Percentiles rank a stretch among this genome's conserved stretches.
Evolutionary conservation across 2,888 invertebrate genomes (phyloP).

Genomic region (Micropterix aruncella): DNA sequence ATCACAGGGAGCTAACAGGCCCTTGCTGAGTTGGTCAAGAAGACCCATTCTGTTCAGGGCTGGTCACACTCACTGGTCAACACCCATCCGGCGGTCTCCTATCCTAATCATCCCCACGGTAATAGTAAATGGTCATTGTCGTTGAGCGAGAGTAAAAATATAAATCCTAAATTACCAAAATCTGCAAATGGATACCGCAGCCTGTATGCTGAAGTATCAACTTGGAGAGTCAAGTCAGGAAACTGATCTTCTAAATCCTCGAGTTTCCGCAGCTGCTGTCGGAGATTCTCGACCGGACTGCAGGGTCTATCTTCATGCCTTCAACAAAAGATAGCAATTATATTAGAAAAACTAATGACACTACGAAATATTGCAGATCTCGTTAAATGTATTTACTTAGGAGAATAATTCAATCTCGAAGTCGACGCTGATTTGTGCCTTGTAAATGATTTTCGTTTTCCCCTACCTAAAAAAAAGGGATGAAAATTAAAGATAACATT

Average conservation of each 20-base stretch:
- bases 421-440: constrained; percentile 57
- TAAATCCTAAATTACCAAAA: constrained; percentile 40
- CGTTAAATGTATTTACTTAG: constrained; percentile 24
- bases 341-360: neutral
- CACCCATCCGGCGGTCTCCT: no score
- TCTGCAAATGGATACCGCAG: constrained; percentile 70
- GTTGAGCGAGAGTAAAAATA: no score
- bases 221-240: constrained; percentile 46
- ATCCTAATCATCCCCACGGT: no score
- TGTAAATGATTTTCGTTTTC: constrained; percentile 52
- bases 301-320: constrained; percentile 44
- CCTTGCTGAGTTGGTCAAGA: no score
- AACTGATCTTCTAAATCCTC: constrained; percentile 76
- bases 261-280: constrained; percentile 64
- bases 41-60: no score
- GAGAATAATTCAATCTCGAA: constrained; percentile 48
- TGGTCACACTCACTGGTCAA: no score
- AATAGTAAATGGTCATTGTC: no score
- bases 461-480: constrained; percentile 35
- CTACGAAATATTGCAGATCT: neutral
- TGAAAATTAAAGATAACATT: neutral
- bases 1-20: no score
- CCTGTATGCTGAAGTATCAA: constrained; percentile 63
- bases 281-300: constrained; percentile 64
- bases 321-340: constrained; percentile 2